Evolutionary conservation across 2,113 vertebrate genomes (phyloP), one percentile per base, ranked within the genome.

Genomic region (Dipodomys merriami): DNA sequence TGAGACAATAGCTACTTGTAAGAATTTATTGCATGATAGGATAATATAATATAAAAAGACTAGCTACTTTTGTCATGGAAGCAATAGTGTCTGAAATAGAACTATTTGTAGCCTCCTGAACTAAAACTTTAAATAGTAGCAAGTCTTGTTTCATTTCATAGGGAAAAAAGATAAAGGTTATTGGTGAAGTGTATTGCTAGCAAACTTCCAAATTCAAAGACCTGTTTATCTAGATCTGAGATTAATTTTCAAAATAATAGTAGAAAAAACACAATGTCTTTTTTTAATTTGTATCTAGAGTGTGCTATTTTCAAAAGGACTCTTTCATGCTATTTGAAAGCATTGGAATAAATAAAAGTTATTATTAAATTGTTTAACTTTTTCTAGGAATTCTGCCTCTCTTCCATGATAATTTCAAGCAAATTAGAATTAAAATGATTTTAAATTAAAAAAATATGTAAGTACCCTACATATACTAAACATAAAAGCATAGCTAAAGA

Each of bases 91-190:
- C 60, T 88, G 1, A 81, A 74, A 25, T 27, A 71, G 72, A 93
- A 72, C 7, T 25, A 29, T 60, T 22, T 57, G 27, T 62, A 29
- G 77, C 62, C 16, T 83, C 22, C 33, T 82, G 39, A 88, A 62
- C 44, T 44, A 82, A 73, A 87, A 80, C 20, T 67, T 10, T n/a
- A 35, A 80, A 12, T 1, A 39, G 9, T 13, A 76, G 33, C 22
- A 83, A 46, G 39, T 0, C 25, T 83, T 84, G 46, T 86, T 77
- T 89, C 29, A 89, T 89, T 88, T 91, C 23, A 46, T 72, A 39
- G 27, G 9, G 73, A 80, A 7, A 65, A 95, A 78, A 80, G 20
- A 12, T 80, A 2, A 57, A 57, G 53, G 15, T 57, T 57, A 57
- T 57, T 57, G 53, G 53, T 57, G 53, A 57, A 85, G 22, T 27